phyloP scores from a whole-genome alignment of 2,888 invertebrate genomes.

The Ommatoiulus sabulosus region DNA sequence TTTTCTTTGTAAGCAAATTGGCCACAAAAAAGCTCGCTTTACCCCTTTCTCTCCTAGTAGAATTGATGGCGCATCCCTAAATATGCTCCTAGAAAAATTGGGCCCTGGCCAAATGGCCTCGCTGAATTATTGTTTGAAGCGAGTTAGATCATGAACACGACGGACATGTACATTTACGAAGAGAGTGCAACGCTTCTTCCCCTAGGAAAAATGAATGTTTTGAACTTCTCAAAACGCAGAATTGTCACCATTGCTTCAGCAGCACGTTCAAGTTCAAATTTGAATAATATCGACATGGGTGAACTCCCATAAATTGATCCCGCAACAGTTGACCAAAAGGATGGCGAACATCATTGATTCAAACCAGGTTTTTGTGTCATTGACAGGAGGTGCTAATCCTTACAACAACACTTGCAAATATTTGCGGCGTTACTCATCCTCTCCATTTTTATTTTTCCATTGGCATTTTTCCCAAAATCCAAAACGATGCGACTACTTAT shows the following conservation, averaged over 20 bases:
- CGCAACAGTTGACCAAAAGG: neutral
- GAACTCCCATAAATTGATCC: neutral
- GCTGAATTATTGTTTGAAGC: constrained; percentile 44
- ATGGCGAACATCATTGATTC: neutral
- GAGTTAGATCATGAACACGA: neutral
- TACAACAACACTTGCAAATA: constrained; percentile 23
- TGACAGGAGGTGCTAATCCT: constrained; percentile 41
- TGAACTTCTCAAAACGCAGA: neutral
- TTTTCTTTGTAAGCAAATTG: constrained; percentile 15
- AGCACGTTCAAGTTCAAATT: neutral
- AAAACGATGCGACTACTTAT: neutral
- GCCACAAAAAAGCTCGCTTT: neutral
- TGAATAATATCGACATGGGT: neutral
- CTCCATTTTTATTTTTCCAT: neutral
- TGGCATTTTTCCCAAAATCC: constrained; percentile 26
- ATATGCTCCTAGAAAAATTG: neutral
- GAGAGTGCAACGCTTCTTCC: neutral
- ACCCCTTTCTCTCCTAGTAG: neutral
- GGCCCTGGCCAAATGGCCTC: neutral
- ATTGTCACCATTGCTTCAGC: neutral
- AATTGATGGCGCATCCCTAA: constrained; percentile 1
- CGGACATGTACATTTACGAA: neutral
- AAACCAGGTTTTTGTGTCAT: neutral
- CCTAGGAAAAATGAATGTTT: neutral
- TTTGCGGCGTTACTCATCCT: constrained; percentile 3